phyloP scores from a whole-genome alignment of 2,797 vertebrate species.

The Anas flavirostris region DNA sequence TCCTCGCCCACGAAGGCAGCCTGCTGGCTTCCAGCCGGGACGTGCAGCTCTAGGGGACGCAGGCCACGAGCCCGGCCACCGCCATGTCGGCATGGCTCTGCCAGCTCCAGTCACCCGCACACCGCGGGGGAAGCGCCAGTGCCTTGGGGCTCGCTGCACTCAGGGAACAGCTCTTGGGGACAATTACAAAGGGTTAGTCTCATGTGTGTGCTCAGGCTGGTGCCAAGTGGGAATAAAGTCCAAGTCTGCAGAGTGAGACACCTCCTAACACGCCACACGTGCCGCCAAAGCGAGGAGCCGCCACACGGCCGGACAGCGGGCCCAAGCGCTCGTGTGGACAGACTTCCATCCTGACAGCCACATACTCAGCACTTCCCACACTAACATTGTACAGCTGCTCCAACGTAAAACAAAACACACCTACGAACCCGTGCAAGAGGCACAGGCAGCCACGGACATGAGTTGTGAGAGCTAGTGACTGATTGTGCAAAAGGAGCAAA shows the following conservation, averaged over 20 bases:
- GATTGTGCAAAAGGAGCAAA: not conserved
- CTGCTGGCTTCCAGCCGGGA: not conserved
- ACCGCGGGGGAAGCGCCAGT: not conserved
- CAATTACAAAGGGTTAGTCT: not conserved
- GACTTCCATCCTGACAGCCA: not conserved
- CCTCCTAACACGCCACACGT: not conserved
- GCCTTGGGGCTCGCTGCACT: not conserved
- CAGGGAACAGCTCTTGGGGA: not conserved
- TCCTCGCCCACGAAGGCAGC: not conserved
- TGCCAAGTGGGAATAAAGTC: not conserved
- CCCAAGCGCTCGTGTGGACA: rapidly evolving
- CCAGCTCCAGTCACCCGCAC: too few species aligned
- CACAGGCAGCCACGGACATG: not conserved
- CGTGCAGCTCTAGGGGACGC: rapidly evolving
- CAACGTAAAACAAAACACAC: not conserved
- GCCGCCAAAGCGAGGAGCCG: not conserved
- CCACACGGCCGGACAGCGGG: rapidly evolving
- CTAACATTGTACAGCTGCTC: not conserved
- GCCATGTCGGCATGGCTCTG: too few species aligned
- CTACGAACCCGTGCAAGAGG: not conserved
- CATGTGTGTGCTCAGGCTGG: not conserved
- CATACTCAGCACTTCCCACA: not conserved
- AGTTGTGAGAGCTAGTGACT: not conserved
- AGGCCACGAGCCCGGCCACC: not conserved
- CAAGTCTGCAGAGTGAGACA: not conserved